Evolutionary conservation across 1,140 invertebrate genomes (phyloP).

Genomic region (Onthophagus taurus): DNA sequence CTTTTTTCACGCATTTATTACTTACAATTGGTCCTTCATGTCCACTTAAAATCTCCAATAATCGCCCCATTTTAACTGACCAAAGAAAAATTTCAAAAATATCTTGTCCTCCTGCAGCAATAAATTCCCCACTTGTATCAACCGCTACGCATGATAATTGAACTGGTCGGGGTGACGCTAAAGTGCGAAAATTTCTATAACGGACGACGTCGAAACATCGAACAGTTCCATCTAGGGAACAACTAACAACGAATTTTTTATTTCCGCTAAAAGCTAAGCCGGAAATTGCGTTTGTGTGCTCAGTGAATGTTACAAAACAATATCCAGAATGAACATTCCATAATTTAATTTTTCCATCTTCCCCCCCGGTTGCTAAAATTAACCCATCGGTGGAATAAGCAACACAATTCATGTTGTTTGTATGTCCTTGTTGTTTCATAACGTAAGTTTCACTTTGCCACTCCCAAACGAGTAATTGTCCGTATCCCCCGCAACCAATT

Average conservation of each 20-base stretch:
- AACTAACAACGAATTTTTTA: constrained; percentile 84
- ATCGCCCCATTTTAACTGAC: constrained; percentile 83
- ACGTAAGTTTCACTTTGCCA: constrained; percentile 99
- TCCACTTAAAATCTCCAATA: constrained; percentile 84
- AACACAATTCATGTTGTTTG: constrained; percentile 77
- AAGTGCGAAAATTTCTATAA: constrained; percentile 95
- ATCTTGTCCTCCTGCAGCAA: constrained; percentile 88
- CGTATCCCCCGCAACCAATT: constrained; percentile 70
- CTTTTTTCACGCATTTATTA: no score
- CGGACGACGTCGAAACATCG: constrained; percentile 87
- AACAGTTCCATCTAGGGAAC: constrained; percentile 91
- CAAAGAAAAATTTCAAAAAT: constrained; percentile 93
- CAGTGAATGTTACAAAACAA: constrained; percentile 90
- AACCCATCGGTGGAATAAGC: constrained; percentile 87
- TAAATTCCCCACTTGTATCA: constrained; percentile 81
- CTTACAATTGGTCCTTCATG: constrained; percentile 86
- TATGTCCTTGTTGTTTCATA: constrained; percentile 94
- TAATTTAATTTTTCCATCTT: constrained; percentile 93
- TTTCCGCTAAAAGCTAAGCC: constrained; percentile 78
- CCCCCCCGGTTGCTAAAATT: constrained; percentile 84
- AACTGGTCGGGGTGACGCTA: constrained; percentile 79
- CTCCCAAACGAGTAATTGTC: constrained; percentile 94
- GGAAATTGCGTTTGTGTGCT: constrained; percentile 76
- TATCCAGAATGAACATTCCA: constrained; percentile 89
- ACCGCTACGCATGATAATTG: constrained; percentile 90